Conservation (phyloP, 2,888 invertebrate genomes). For the Eretmocerus hayati region DNA sequence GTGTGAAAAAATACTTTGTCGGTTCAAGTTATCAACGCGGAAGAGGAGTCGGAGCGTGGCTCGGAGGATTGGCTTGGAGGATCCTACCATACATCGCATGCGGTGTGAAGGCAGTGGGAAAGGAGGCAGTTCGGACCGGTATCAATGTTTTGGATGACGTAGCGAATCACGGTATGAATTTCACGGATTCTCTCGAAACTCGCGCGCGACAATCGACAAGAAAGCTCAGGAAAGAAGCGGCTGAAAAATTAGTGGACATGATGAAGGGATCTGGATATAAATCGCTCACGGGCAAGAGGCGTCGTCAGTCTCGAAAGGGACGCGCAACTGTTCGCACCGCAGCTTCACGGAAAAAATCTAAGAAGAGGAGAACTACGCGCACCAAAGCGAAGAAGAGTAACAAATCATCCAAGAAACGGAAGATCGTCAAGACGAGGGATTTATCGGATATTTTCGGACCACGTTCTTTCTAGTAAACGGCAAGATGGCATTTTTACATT, state of each 20-base stretch:
- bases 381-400: not conserved
- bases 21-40: too few relatives aligned
- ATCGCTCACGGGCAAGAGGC: not conserved
- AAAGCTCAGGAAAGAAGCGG: not conserved
- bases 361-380: not conserved
- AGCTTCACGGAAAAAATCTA: not conserved
- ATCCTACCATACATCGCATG: not conserved
- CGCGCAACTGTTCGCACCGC: not conserved
- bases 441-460: not conserved
- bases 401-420: not conserved
- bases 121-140: not conserved
- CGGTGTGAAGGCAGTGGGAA: not conserved
- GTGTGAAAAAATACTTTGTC: too few relatives aligned
- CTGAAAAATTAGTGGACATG: not conserved
- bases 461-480: too few relatives aligned
- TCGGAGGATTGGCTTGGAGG: too few relatives aligned
- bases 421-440: not conserved
- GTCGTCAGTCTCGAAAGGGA: not conserved
- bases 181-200: not conserved
- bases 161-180: not conserved
- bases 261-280: not conserved
- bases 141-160: not conserved
- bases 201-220: not conserved
- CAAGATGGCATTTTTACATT: too few relatives aligned
- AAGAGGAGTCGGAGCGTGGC: too few relatives aligned